A percentile compares a stretch with the other conserved stretches of the same genome.
Evolutionary conservation across 2,113 vertebrate genomes (phyloP).

Genomic region (Amia ocellicauda): DNA sequence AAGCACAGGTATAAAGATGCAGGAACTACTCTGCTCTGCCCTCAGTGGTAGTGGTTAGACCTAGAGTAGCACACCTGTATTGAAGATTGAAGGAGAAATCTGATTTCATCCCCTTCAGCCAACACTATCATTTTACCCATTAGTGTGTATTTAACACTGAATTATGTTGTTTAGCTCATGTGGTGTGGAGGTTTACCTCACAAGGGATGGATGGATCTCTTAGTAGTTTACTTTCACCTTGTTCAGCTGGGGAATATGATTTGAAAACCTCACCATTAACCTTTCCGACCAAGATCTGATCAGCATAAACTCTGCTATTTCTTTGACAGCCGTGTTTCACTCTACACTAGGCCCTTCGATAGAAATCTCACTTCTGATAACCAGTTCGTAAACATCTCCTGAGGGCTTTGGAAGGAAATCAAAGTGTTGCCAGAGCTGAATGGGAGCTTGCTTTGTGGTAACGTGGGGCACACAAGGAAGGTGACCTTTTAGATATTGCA

Average conservation of each 20-base stretch:
- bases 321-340: slow-evolving; percentile 11
- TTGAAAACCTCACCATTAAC: slow-evolving; percentile 52
- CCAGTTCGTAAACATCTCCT: slow-evolving; percentile 18
- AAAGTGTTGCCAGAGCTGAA: slow-evolving; percentile 22
- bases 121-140: too few relatives aligned
- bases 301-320: slow-evolving; percentile 38
- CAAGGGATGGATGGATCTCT: slow-evolving; percentile 27
- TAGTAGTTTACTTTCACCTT: slow-evolving; percentile 37
- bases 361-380: slow-evolving; percentile 32
- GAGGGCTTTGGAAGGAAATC: slow-evolving; percentile 33
- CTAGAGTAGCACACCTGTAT: slow-evolving; percentile 8
- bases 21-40: slow-evolving; percentile 5
- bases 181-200: slow-evolving; percentile 46
- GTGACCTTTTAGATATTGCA: slow-evolving; percentile 40
- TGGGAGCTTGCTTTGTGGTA: slow-evolving; percentile 30
- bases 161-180: neutral
- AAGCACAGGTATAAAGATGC: neutral
- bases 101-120: too few relatives aligned
- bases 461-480: slow-evolving; percentile 35
- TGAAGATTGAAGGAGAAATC: slow-evolving; percentile 4
- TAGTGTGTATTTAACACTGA: too few relatives aligned
- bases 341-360: neutral
- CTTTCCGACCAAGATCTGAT: slow-evolving; percentile 56
- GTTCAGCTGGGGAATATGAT: slow-evolving; percentile 37
- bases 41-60: slow-evolving; percentile 15